These are phyloP conservation scores for Zele albiditarsus DNA, from an alignment of 2,888 invertebrate genomes.

Conservation along the genomic window DNA sequence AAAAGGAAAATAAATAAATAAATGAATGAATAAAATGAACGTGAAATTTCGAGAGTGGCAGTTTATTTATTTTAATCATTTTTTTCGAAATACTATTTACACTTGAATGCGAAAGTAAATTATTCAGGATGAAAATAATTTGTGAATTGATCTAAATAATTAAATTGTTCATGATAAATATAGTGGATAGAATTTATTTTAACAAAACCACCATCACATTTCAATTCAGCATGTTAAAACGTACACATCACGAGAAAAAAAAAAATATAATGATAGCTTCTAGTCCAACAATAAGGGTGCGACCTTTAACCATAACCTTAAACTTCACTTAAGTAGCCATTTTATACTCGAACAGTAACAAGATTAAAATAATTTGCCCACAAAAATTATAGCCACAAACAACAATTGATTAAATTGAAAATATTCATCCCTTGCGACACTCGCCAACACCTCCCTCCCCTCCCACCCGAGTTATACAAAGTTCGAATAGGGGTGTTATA, in stretches of 20 bases:
- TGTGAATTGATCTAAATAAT: too few species aligned
- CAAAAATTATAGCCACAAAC: not conserved
- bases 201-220: too few species aligned
- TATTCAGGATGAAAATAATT: too few species aligned
- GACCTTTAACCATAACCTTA: not conserved
- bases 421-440: not conserved
- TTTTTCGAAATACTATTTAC: too few species aligned
- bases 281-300: not conserved
- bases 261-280: too few species aligned
- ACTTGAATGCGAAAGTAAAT: too few species aligned
- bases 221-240: too few species aligned
- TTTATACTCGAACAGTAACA: not conserved
- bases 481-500: slow-evolving; percentile 12
- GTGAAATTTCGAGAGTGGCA: not conserved
- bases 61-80: too few species aligned
- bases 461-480: not conserved
- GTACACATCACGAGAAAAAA: too few species aligned
- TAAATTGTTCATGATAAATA: too few species aligned
- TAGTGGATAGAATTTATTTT: too few species aligned
- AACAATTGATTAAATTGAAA: slow-evolving; percentile 4
- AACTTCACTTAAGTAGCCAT: not conserved
- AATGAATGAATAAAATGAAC: not conserved
- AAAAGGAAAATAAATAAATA: not conserved
- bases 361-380: slow-evolving; percentile 1
- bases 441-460: not conserved